A percentile compares a stretch with the other conserved stretches of the same genome.
These are phyloP conservation scores for Mesodorylaimus sp. DNA, from an alignment of 2,888 invertebrate genomes.

Conservation along the genomic window DNA sequence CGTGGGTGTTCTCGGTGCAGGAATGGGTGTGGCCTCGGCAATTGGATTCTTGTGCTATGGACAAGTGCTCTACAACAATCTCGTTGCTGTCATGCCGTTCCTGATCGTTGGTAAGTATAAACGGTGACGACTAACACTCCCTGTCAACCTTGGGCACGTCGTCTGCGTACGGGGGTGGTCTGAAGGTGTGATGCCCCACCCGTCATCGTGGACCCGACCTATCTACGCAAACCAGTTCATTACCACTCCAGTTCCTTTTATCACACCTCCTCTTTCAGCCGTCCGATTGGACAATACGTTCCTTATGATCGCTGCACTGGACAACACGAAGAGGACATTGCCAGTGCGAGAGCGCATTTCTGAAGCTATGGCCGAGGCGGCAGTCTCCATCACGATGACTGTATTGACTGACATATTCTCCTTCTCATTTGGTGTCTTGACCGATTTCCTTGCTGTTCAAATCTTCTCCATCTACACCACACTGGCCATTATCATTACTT, in stretches of 20 bases:
- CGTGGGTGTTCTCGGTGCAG: slow-evolving; percentile 70
- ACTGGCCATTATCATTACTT: slow-evolving; percentile 23
- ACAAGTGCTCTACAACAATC: slow-evolving; percentile 76
- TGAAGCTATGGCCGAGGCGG: slow-evolving; percentile 69
- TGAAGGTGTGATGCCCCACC: too few relatives aligned
- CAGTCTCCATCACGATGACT: slow-evolving; percentile 83
- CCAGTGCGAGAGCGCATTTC: slow-evolving; percentile 64
- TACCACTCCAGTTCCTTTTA: too few relatives aligned
- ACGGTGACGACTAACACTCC: too few relatives aligned
- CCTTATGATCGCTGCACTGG: slow-evolving; percentile 88
- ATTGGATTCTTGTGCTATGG: slow-evolving; percentile 74
- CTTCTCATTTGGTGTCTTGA: slow-evolving; percentile 55
- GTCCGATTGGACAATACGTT: slow-evolving; percentile 90
- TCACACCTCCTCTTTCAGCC: too few relatives aligned
- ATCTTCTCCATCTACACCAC: slow-evolving; percentile 79
- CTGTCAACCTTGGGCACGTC: too few relatives aligned
- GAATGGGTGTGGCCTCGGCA: slow-evolving; percentile 70
- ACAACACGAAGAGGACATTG: slow-evolving; percentile 51
- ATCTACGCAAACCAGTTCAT: too few relatives aligned
- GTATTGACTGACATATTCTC: slow-evolving; percentile 54
- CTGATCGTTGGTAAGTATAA: slow-evolving; percentile 76
- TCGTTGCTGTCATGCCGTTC: slow-evolving; percentile 82
- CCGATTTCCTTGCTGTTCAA: slow-evolving; percentile 75
- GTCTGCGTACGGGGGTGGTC: too few relatives aligned
- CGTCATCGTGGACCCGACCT: too few relatives aligned